These are phyloP conservation scores for Odontothrips loti DNA, from an alignment of 2,888 invertebrate genomes.

Conservation along the genomic window DNA sequence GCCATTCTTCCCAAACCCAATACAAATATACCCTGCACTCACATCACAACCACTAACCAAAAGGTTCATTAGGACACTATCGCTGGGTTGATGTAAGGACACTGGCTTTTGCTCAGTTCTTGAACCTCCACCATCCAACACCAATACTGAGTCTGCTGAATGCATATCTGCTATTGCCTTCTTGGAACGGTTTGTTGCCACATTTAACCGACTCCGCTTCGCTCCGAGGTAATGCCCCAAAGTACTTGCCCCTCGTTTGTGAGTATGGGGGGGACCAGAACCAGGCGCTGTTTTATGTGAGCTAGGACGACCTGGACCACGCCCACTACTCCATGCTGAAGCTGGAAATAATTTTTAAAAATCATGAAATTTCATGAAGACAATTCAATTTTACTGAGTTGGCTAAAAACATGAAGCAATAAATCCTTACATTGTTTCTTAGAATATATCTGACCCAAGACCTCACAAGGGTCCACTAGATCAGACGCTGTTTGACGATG, in stretches of 20 bases:
- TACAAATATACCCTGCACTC: slow-evolving; percentile 85
- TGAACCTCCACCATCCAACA: slow-evolving; percentile 26
- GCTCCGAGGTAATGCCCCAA: slow-evolving; percentile 14
- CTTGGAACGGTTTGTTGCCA: not conserved
- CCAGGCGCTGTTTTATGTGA: slow-evolving; percentile 12
- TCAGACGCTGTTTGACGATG: slow-evolving; percentile 26
- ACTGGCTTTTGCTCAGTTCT: slow-evolving; percentile 37
- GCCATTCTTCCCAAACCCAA: slow-evolving; percentile 53
- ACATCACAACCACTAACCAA: slow-evolving; percentile 93
- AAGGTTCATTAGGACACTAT: slow-evolving; percentile 88
- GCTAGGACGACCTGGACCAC: not conserved
- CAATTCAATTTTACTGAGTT: not conserved
- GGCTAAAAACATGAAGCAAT: not conserved
- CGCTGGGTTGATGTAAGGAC: slow-evolving; percentile 53
- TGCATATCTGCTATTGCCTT: not conserved
- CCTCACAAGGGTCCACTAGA: slow-evolving; percentile 39
- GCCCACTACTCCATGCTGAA: slow-evolving; percentile 35
- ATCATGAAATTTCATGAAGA: not conserved
- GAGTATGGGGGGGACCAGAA: not conserved
- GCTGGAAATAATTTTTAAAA: not conserved
- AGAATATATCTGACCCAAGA: slow-evolving; percentile 36
- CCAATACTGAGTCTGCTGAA: slow-evolving; percentile 13
- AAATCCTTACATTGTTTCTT: not conserved
- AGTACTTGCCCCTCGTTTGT: slow-evolving; percentile 8
- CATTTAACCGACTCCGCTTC: not conserved